phyloP scores from a whole-genome alignment of 2,113 vertebrate genomes.

The Phaethornis superciliosus region DNA sequence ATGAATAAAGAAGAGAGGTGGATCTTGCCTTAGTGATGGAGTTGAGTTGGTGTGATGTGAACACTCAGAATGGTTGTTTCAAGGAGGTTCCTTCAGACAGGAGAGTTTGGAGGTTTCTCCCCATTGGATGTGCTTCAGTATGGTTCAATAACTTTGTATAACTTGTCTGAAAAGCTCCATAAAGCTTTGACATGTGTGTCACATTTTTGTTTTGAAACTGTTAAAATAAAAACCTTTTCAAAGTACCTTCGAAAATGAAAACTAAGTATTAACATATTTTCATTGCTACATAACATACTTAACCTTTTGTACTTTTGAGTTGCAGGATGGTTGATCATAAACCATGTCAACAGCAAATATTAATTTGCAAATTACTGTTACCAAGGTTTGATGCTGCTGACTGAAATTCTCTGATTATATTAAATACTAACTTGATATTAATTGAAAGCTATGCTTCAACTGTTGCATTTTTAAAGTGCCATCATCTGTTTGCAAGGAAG shows the following conservation, averaged over 20 bases:
- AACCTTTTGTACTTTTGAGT: not conserved
- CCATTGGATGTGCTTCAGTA: not conserved
- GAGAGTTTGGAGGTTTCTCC: not conserved
- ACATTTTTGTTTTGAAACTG: not conserved
- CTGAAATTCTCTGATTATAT: slow-evolving; percentile 5
- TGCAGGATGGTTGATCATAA: not conserved
- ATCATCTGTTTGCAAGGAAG: not conserved
- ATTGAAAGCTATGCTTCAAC: not conserved
- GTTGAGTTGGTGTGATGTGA: not conserved
- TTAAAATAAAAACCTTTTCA: not conserved
- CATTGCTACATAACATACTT: not conserved
- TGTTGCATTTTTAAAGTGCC: not conserved
- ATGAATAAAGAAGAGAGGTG: not conserved
- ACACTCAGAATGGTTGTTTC: not conserved
- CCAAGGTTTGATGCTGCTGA: slow-evolving; percentile 7
- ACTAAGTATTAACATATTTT: not conserved
- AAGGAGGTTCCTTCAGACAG: not conserved
- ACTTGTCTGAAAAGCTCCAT: not conserved
- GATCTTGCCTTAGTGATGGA: fast-evolving
- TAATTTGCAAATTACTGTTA: not conserved
- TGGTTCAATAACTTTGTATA: not conserved
- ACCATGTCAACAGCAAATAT: not conserved
- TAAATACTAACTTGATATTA: not conserved
- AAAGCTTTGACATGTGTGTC: not conserved
- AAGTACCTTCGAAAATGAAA: not conserved